phyloP scores from a whole-genome alignment of 2,888 invertebrate species.

The Prosopocoilus inquinatus region DNA sequence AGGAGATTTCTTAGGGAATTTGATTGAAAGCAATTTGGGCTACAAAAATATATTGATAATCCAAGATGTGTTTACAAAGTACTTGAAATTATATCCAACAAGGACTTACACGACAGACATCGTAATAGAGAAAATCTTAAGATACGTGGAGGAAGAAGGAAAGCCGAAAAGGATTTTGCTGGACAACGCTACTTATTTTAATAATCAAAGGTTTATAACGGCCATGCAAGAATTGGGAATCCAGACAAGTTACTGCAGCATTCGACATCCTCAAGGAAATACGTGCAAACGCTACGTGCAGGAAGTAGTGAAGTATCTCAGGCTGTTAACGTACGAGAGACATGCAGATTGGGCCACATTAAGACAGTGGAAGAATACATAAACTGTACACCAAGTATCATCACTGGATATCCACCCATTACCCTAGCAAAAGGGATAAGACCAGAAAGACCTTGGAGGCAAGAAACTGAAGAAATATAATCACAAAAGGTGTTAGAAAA shows the following conservation, averaged over 20 bases:
- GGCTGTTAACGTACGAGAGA: background rate
- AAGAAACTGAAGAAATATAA: too few relatives aligned
- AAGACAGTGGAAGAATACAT: background rate
- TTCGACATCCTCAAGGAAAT: background rate
- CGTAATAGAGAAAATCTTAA: too few relatives aligned
- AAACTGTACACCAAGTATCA: background rate
- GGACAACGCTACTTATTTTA: constrained; percentile 8
- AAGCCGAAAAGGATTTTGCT: background rate
- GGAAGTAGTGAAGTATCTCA: background rate
- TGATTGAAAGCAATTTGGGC: background rate
- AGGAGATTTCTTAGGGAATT: background rate
- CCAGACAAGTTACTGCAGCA: background rate
- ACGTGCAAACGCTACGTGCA: background rate
- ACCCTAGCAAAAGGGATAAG: background rate
- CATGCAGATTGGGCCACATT: background rate
- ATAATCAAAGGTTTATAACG: background rate
- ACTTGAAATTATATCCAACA: background rate
- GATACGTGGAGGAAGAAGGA: background rate
- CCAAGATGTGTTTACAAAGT: background rate
- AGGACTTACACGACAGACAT: background rate
- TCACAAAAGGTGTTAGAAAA: background rate
- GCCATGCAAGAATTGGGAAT: background rate
- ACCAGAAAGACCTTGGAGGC: too few relatives aligned
- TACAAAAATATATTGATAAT: background rate
- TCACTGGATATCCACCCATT: background rate